These are phyloP conservation scores for Mycalesis mineus DNA, from an alignment of 2,888 invertebrate species.

Conservation along the genomic window DNA sequence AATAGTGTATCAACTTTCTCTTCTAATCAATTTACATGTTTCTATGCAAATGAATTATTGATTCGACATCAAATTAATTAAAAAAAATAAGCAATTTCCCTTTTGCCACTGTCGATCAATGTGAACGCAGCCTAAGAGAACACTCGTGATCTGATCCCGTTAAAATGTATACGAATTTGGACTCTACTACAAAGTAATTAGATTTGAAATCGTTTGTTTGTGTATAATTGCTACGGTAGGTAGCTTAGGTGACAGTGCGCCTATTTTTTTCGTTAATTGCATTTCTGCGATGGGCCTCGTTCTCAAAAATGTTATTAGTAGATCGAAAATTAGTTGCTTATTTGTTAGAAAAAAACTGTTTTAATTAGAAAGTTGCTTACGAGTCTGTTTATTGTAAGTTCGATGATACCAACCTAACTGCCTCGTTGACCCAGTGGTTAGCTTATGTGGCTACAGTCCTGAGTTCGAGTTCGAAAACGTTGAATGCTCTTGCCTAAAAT, in stretches of 20 bases:
- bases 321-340: neutral
- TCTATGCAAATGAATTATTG: too few relatives aligned
- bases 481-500: too few relatives aligned
- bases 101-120: constrained; percentile 5
- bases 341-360: constrained; percentile 1
- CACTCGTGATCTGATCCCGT: constrained; percentile 8
- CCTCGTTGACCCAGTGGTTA: too few relatives aligned
- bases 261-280: constrained; percentile 14
- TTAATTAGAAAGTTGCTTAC: constrained; percentile 5
- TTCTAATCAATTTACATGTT: too few relatives aligned
- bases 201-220: neutral
- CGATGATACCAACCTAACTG: too few relatives aligned
- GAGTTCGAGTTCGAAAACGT: too few relatives aligned
- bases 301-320: constrained; percentile 1
- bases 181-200: neutral
- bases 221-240: neutral
- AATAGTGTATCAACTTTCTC: too few relatives aligned
- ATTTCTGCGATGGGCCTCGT: constrained; percentile 4
- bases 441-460: too few relatives aligned
- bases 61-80: too few relatives aligned
- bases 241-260: neutral
- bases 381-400: too few relatives aligned
- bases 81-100: constrained; percentile 10
- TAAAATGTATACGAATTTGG: constrained; percentile 1
- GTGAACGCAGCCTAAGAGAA: constrained; percentile 12